phyloP scores from a whole-genome alignment of 37 sponge, comb jelly and placozoan genomes.

The Ianthella basta region DNA sequence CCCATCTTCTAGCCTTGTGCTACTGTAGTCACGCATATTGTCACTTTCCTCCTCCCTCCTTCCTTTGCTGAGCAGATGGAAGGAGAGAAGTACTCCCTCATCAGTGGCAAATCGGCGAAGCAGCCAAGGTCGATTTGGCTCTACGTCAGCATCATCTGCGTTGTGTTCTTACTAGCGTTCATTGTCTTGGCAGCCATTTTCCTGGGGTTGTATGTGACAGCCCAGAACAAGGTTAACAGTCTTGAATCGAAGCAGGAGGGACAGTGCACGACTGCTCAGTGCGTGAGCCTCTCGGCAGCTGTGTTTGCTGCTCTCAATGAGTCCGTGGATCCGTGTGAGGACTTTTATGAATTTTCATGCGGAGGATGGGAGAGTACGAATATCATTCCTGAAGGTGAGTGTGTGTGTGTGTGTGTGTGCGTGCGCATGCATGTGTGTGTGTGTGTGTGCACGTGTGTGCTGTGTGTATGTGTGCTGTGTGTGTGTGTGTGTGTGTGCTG shows the following conservation, averaged over 20 bases:
- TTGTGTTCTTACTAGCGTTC: not conserved
- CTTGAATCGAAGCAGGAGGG: not conserved
- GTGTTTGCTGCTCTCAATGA: constrained; percentile 49
- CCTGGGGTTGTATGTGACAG: not conserved
- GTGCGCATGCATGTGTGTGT: not conserved
- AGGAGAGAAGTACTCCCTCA: not conserved
- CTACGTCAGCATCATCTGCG: not conserved
- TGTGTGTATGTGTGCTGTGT: not conserved
- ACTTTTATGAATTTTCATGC: constrained; percentile 80
- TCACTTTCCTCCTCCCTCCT: too few species aligned
- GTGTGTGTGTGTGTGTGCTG: not conserved
- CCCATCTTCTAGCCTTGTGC: too few species aligned
- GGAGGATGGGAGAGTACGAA: constrained; percentile 66
- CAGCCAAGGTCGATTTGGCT: not conserved
- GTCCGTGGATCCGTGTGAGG: constrained; percentile 69
- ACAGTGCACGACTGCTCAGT: constrained; percentile 44
- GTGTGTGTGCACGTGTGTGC: not conserved
- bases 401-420: not conserved
- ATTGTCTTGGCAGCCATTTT: not conserved
- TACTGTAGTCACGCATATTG: too few species aligned
- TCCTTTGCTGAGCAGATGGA: not conserved
- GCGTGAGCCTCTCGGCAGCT: constrained; percentile 47
- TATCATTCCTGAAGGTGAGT: constrained; percentile 65
- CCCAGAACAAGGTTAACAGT: not conserved
- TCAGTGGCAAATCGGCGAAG: not conserved